Conservation (phyloP, 2,797 vertebrate species). For the Lutjanus argentimaculatus region DNA sequence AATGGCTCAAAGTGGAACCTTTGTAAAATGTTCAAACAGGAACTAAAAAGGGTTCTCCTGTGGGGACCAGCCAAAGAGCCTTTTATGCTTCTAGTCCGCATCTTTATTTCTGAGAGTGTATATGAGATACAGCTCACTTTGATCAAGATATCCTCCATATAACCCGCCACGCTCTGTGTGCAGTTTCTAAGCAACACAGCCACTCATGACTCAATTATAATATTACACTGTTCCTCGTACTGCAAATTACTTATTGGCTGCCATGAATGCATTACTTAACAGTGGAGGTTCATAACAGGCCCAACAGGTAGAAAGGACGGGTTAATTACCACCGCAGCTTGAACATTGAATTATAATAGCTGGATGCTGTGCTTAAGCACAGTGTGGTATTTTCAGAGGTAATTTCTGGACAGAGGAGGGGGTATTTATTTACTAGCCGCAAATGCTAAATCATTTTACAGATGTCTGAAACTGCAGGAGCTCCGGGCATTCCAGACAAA, state of each 20-base stretch:
- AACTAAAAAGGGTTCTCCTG: too few species aligned
- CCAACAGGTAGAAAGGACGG: conserved; percentile 80
- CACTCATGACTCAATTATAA: conserved; percentile 83
- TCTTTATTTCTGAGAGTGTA: neutral
- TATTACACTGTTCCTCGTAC: conserved; percentile 78
- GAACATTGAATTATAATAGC: conserved; percentile 68
- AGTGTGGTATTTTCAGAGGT: conserved; percentile 69
- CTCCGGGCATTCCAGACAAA: conserved; percentile 56
- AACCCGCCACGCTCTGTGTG: conserved; percentile 66
- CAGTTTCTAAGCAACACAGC: conserved; percentile 88
- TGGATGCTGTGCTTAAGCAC: conserved; percentile 66
- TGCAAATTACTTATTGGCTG: conserved; percentile 81
- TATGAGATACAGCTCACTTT: conserved; percentile 60
- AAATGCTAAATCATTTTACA: conserved; percentile 73
- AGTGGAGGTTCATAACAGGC: conserved; percentile 72
- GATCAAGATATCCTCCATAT: conserved; percentile 66
- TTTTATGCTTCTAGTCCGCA: too few species aligned
- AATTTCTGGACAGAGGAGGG: conserved; percentile 52
- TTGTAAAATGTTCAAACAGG: too few species aligned
- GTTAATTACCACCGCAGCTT: conserved; percentile 74
- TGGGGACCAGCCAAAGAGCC: too few species aligned
- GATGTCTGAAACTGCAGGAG: conserved; percentile 65
- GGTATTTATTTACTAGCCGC: conserved; percentile 70
- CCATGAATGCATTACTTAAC: conserved; percentile 84
- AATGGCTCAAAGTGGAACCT: too few species aligned